phyloP scores from a whole-genome alignment of 2,113 vertebrate species.

The Osmerus mordax region DNA sequence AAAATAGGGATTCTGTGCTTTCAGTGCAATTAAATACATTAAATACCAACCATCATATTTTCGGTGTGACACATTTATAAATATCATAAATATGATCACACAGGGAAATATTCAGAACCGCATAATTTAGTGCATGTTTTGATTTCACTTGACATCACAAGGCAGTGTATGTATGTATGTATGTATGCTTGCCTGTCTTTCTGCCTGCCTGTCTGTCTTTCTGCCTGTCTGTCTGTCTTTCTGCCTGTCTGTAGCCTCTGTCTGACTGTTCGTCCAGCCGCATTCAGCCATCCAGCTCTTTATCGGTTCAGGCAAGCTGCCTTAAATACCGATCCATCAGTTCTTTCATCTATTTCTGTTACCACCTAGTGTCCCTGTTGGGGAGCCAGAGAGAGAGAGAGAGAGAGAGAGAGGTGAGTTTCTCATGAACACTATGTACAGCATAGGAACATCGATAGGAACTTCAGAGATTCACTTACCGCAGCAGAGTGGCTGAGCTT shows the following conservation, averaged over 20 bases:
- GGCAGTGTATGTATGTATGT: constrained; percentile 15
- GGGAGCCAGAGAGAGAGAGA: constrained; percentile 14
- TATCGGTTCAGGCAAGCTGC: neutral
- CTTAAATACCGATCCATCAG: neutral
- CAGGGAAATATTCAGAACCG: neutral
- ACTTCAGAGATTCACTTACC: constrained; percentile 64
- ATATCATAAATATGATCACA: neutral
- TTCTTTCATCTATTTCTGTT: constrained; percentile 7
- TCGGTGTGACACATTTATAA: neutral
- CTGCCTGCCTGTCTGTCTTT: neutral
- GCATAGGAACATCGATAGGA: constrained; percentile 5
- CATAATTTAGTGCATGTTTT: neutral
- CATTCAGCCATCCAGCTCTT: neutral
- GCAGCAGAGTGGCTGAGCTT: constrained; percentile 81
- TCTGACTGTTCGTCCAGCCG: no score
- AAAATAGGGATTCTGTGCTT: neutral
- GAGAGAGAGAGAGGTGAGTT: neutral
- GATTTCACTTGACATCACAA: constrained; percentile 22
- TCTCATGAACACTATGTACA: no score
- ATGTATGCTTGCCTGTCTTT: neutral
- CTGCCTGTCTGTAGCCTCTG: neutral
- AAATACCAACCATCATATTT: neutral
- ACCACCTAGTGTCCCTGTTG: constrained; percentile 49
- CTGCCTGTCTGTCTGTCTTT: neutral
- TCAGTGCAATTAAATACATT: neutral